phyloP scores from a whole-genome alignment of 2,888 invertebrate genomes.

The Meiosimyza platycephala region DNA sequence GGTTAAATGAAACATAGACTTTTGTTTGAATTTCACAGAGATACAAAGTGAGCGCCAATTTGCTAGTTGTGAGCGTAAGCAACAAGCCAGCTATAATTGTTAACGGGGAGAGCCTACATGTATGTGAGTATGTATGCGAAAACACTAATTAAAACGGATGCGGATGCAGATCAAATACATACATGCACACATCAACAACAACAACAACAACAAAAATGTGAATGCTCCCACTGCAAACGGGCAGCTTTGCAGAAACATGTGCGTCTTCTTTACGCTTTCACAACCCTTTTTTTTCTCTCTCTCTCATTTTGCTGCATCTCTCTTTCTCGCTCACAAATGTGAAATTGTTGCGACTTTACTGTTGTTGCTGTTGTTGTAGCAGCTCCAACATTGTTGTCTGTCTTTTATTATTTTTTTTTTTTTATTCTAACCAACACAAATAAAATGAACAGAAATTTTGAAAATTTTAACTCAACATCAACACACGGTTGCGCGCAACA shows the following conservation, averaged over 20 bases:
- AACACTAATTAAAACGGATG: slow-evolving; percentile 42
- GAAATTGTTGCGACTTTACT: slow-evolving; percentile 1
- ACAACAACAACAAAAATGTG: background rate
- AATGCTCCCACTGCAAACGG: slow-evolving; percentile 15
- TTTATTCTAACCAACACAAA: slow-evolving; percentile 41
- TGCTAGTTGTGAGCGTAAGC: too few species aligned
- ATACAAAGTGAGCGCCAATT: background rate
- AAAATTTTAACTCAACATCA: slow-evolving; percentile 50
- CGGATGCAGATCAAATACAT: slow-evolving; percentile 44
- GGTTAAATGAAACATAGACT: slow-evolving; percentile 25
- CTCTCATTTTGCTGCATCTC: background rate
- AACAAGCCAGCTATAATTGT: background rate
- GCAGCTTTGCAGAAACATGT: slow-evolving; percentile 46
- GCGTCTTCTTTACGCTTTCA: slow-evolving; percentile 1
- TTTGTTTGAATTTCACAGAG: slow-evolving; percentile 1
- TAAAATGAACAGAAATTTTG: slow-evolving; percentile 52
- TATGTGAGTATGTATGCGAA: slow-evolving; percentile 8
- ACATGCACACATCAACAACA: slow-evolving; percentile 23
- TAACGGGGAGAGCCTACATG: slow-evolving; percentile 11
- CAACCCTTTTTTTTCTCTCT: background rate
- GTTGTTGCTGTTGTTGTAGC: slow-evolving; percentile 13
- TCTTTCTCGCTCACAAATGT: background rate
- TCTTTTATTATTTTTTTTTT: slow-evolving; percentile 19
- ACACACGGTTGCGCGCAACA: slow-evolving; percentile 42
- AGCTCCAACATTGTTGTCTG: slow-evolving; percentile 33